Conservation (phyloP, 2,888 invertebrate genomes). For the Villa cingulata region DNA sequence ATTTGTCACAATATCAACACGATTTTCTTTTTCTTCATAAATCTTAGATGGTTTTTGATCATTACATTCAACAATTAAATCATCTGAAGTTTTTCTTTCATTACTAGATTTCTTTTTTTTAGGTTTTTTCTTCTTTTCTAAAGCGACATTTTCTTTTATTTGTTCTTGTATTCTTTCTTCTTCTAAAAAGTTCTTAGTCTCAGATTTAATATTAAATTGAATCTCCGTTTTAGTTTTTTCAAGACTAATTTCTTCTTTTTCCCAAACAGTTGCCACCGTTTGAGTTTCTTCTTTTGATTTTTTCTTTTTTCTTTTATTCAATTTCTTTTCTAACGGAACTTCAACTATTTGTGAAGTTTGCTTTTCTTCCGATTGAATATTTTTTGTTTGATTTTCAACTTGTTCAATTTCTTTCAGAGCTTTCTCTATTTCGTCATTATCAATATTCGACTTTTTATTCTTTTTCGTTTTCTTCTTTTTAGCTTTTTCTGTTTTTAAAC, state of each 20-base stretch:
- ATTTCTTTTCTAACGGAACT: background rate
- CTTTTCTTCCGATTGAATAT: constrained; percentile 7
- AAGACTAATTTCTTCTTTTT: background rate
- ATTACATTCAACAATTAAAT: background rate
- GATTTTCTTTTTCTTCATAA: too few relatives aligned
- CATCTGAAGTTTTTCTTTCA: background rate
- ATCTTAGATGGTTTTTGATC: too few relatives aligned
- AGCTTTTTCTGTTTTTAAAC: constrained; percentile 16
- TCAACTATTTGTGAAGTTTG: constrained; percentile 9
- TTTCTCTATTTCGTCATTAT: constrained; percentile 19
- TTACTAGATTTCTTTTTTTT: background rate
- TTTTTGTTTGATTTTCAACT: constrained; percentile 18
- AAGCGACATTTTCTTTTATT: background rate
- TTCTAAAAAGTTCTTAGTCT: background rate
- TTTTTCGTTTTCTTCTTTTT: constrained; percentile 24
- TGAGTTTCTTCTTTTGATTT: background rate
- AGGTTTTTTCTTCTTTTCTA: background rate
- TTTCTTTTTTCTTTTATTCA: background rate
- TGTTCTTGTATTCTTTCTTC: background rate
- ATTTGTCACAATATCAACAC: background rate
- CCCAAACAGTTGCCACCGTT: background rate
- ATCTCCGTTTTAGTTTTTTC: background rate
- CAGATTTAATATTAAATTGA: background rate
- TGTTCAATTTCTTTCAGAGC: background rate
- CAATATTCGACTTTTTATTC: constrained; percentile 19